Evolutionary conservation across 2,797 vertebrate species (phyloP).

Genomic region (Enteromius thamalakanensis): DNA sequence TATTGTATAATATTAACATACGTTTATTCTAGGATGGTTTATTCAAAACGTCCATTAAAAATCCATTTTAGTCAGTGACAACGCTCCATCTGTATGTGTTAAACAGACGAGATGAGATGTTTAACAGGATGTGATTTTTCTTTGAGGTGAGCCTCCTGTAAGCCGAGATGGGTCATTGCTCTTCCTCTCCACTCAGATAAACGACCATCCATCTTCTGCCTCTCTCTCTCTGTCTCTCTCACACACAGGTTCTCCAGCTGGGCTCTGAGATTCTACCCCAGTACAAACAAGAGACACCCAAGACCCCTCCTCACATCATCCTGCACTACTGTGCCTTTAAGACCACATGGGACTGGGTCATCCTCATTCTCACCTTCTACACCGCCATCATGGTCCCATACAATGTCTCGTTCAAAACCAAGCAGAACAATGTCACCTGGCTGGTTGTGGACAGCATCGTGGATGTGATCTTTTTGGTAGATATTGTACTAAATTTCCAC

Average conservation of each 20-base stretch:
- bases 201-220: conserved; percentile 9
- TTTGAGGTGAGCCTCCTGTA: conserved; percentile 9
- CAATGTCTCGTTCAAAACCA: conserved; percentile 98
- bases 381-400: conserved; percentile 99
- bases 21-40: background rate
- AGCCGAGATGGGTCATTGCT: conserved; percentile 22
- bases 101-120: conserved; percentile 27
- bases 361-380: conserved; percentile 99
- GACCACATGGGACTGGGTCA: conserved; percentile 99
- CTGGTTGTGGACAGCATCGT: conserved; percentile 98
- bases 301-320: conserved; percentile 98
- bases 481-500: conserved; percentile 98
- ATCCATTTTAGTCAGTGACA: conserved; percentile 9
- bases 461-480: conserved; percentile 98
- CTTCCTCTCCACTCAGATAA: conserved; percentile 20
- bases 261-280: conserved; percentile 97
- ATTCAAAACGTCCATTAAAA: conserved; percentile 26
- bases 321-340: conserved; percentile 99
- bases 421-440: conserved; percentile 99
- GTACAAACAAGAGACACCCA: conserved; percentile 99
- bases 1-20: background rate
- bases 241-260: conserved; percentile 91
- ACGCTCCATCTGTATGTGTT: conserved; percentile 19
- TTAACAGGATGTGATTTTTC: conserved; percentile 26
- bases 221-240: conserved; percentile 2